Conservation (phyloP, 1,140 invertebrate species). For the Trachelipus rathkii region DNA sequence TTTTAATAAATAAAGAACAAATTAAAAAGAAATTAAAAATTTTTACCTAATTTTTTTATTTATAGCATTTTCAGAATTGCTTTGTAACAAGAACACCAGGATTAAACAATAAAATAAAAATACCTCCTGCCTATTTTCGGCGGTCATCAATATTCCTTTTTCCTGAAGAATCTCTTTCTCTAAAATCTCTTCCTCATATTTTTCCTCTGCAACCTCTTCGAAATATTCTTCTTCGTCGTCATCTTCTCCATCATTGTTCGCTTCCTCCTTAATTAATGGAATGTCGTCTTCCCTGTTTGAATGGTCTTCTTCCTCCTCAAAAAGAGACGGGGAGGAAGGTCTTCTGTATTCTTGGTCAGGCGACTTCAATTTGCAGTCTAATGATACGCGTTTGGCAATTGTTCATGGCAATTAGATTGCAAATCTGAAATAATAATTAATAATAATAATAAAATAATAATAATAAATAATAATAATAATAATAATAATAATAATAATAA, state of each 20-base stretch:
- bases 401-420: conserved; percentile 25
- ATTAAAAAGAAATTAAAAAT: too few relatives aligned
- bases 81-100: background rate
- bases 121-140: background rate
- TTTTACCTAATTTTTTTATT: too few relatives aligned
- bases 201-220: background rate
- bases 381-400: conserved; percentile 22
- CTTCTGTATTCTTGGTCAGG: background rate
- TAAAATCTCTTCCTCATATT: background rate
- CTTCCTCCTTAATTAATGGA: background rate
- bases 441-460: too few relatives aligned
- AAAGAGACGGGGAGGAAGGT: background rate
- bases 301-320: background rate
- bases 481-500: too few relatives aligned
- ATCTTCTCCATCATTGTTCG: background rate
- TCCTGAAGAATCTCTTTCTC: background rate
- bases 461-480: background rate
- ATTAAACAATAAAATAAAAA: background rate
- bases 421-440: conserved; percentile 11
- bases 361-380: conserved; percentile 14
- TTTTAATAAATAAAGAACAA: too few relatives aligned
- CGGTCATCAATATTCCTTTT: background rate
- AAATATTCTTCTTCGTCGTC: background rate
- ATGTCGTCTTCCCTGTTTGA: background rate
- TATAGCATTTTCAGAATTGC: background rate